Evolutionary conservation across 2,113 vertebrate species (phyloP), one percentile per base, ranked within the genome.

Genomic region (Phrynosoma platyrhinos): DNA sequence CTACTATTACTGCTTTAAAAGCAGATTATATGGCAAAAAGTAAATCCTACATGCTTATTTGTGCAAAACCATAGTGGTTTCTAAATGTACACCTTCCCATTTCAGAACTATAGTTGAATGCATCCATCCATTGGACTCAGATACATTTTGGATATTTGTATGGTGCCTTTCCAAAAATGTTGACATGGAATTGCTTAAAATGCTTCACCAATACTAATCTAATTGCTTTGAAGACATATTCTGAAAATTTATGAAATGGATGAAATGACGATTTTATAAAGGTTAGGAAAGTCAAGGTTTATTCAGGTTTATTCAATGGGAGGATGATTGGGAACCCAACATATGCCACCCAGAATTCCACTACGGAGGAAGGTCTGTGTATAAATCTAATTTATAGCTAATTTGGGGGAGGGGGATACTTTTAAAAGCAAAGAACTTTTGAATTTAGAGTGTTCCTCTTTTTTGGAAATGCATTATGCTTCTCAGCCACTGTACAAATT

Each of bases 401-500:
- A 71, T 9, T 6, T 25, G 66, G 4, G 8, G 23, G 4, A 69
- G 20, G 66, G 23, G 20, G 20, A 71, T 16, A 40, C 21, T 12
- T 81, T 64, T 32, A 36, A 58, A 66, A 3, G 27, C n/a, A 62
- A 20, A 69, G 36, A 52, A 12, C 27, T 83, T 64, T 81, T n/a
- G 18, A 64, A 62, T 40, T 20, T 32, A 58, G 30, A 12, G 58
- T 9, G 21, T 21, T 69, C 42, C 16, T 71, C 9, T 83, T 32
- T 83, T 62, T 53, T 52, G 68, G 68, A 72, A 83, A 21, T 72
- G 82, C 30, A 21, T n/a, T 52, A 47, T 21, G 8, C 23, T 71
- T 83, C 62, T 68, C 79, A 40, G 13, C 58, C 62, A 82, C 58
- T 82, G 80, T 82, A 78, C 25, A 47, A 10, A 58, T 58, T 84